Conservation (phyloP, 2,888 invertebrate genomes). For the Aplocera efformata region DNA sequence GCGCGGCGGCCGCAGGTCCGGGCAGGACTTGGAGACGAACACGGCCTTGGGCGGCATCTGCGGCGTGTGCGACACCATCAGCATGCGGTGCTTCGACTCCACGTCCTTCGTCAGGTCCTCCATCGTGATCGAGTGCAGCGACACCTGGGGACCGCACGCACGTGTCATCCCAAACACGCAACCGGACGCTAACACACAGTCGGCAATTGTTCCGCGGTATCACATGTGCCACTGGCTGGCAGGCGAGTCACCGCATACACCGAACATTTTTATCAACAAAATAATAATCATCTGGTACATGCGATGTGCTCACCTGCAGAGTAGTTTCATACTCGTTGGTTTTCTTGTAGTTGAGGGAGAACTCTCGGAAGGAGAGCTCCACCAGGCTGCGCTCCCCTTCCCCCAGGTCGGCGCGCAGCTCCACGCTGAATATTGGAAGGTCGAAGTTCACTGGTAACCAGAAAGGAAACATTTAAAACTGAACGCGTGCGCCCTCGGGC, state of each 20-base stretch:
- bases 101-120: slow-evolving; percentile 91
- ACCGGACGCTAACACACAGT: too few species aligned
- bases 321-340: slow-evolving; percentile 85
- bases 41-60: slow-evolving; percentile 69
- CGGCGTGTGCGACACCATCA: slow-evolving; percentile 87
- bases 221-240: too few species aligned
- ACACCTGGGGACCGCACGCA: slow-evolving; percentile 77
- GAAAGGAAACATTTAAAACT: too few species aligned
- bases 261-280: too few species aligned
- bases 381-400: slow-evolving; percentile 89
- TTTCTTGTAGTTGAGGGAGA: slow-evolving; percentile 87
- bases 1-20: slow-evolving; percentile 79
- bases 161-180: too few species aligned
- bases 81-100: slow-evolving; percentile 89
- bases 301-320: slow-evolving; percentile 80
- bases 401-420: slow-evolving; percentile 86
- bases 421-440: slow-evolving; percentile 86
- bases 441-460: slow-evolving; percentile 82
- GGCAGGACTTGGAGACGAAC: slow-evolving; percentile 90
- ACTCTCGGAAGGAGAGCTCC: slow-evolving; percentile 91
- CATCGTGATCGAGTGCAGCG: slow-evolving; percentile 92
- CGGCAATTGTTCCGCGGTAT: too few species aligned
- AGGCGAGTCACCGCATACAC: too few species aligned
- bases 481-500: too few species aligned
- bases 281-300: too few species aligned